Base-by-base conservation (phyloP, 2,797 vertebrate genomes). In the Lagorchestes hirsutus region DNA sequence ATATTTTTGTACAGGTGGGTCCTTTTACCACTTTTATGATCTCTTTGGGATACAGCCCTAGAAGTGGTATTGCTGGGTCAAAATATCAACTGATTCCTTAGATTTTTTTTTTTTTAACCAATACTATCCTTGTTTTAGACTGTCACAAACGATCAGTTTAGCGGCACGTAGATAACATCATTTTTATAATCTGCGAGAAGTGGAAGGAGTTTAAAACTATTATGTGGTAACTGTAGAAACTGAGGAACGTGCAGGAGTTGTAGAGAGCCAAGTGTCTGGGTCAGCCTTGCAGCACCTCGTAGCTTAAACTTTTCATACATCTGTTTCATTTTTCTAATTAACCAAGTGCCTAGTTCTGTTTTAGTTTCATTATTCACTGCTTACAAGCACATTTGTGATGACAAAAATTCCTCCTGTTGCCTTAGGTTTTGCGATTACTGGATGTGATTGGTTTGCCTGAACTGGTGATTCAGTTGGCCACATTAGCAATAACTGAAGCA, bases 361-460 rank as follows among this genome's bases (percentile, higher is more conserved):
- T 74, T 91, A 52, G 54, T 52, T 93, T 90, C 92, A 62, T 87
- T 50, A 87, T 50, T 87, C 74, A 50, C 24, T 50, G 24, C 40
- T 87, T 87, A 27, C 46, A 46, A 27, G 40, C 9, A 46, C 28
- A 0, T 55, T 54, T 91, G 90, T 91, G 90, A 54, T 91, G 52
- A 82, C 55, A 27, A 46, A 29, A 54, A 40, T 95, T 46, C 50
- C 50, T 95, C 92, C 8, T 90, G 0, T 55, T 95, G 93, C 3
- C 92, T 1, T 97, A 99, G 99, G 99, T 99, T 90, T 98, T 99
- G 97, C 98, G 99, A 54, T 96, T 99, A 50, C 95, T 99, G 95
- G 99, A 99, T 97, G 99, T 99, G 4, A 98, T 99, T 27, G 99
- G 99, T 92, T 97, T 99, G 62, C 99, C 99, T 0, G 99, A 99